Evolutionary conservation across 1,140 invertebrate species (phyloP), one percentile per base, ranked within the genome.

Genomic region (Ganaspis sp.): DNA sequence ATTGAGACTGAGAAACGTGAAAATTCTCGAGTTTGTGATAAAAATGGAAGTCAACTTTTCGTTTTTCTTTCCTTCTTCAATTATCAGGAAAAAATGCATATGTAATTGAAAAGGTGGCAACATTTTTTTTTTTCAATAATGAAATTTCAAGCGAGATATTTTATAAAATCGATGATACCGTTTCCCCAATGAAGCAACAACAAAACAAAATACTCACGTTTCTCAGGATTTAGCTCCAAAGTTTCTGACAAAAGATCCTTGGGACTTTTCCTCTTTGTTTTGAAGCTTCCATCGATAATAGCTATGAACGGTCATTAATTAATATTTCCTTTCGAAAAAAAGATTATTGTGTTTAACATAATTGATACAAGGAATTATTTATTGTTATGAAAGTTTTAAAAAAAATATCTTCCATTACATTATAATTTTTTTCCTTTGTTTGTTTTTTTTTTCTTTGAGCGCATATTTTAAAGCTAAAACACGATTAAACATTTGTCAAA

Each of bases 261-360:
- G 77, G 92, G 88, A 84, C 91, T 92, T 85, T 92, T 92, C 88
- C 89, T 92, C 93, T 94, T 91, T 93, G 91, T 5, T 49, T 49
- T 49, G n/a, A 17, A 49, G 45, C 1, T 49, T 49, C n/a, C 21
- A 21, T 29, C 58, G 89, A 92, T 91, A 82, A 77, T 73, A 84
- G 80, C 78, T 84, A 85, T 74, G 77, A 85, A 83, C 73, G 26
- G 69, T 74, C 45, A 77, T 49, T 64, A 9, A 77, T 79, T 72
- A 79, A 76, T 70, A 2, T 75, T 73, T 73, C 72, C 15, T 37
- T 72, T 64, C 3, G 12, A 29, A 19, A 45, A 21, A 40, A 26
- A 34, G 54, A 54, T 72, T 34, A 72, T 53, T n/a, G n/a, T n/a
- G n/a, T n/a, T 75, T 49, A 49, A 49, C 58, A 12, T 34, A 64